Conservation (phyloP, 1,140 invertebrate species). For the Macrocentrus cingulum region DNA sequence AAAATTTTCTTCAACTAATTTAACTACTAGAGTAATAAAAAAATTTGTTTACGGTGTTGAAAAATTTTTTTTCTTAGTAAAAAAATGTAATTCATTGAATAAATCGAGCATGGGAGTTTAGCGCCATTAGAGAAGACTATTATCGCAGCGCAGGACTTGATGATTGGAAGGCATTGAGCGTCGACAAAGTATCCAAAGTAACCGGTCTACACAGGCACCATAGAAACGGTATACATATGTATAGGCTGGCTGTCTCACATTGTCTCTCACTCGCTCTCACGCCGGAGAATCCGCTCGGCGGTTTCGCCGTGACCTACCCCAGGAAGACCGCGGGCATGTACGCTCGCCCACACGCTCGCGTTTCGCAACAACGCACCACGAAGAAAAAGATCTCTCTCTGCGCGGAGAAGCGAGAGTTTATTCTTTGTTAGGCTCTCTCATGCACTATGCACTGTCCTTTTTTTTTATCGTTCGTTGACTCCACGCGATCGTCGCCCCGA, state of each 20-base stretch:
- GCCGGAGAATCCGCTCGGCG: neutral
- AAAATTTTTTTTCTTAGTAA: too few relatives aligned
- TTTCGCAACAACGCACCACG: conserved; percentile 11
- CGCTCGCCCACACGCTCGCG: conserved; percentile 25
- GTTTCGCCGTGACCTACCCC: conserved; percentile 29
- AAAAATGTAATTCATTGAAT: too few relatives aligned
- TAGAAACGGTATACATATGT: conserved; percentile 10
- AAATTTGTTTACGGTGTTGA: too few relatives aligned
- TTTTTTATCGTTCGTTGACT: conserved; percentile 33
- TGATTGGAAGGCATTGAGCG: conserved; percentile 4
- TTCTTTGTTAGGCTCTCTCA: conserved; percentile 25
- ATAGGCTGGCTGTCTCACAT: neutral
- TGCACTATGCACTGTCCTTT: conserved; percentile 10
- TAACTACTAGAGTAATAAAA: too few relatives aligned
- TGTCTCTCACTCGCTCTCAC: neutral
- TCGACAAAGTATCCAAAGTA: conserved; percentile 14
- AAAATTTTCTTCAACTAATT: too few relatives aligned
- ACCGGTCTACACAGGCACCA: conserved; percentile 20
- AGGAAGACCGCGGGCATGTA: conserved; percentile 25
- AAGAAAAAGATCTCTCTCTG: neutral
- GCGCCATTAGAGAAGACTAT: too few relatives aligned
- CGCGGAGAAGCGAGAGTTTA: conserved; percentile 23
- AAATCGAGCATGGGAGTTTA: too few relatives aligned
- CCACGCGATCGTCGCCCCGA: conserved; percentile 25
- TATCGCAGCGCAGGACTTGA: too few relatives aligned